A percentile compares a stretch with the other conserved stretches of the same genome.
phyloP scores from a whole-genome alignment of 2,888 invertebrate genomes.

The Ferdinandea cuprea region DNA sequence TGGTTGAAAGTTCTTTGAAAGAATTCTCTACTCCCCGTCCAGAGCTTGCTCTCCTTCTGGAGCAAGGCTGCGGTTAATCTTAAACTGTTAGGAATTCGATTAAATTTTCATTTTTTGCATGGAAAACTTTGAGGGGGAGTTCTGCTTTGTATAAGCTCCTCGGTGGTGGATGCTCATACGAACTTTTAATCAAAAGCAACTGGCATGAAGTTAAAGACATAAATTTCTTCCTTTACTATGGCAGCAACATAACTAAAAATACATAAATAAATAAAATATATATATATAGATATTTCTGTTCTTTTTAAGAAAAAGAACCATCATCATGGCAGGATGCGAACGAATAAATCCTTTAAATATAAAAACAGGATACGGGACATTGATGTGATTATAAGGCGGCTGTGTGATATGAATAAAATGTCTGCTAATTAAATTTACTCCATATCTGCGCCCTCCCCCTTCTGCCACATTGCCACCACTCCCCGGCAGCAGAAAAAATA shows the following conservation, averaged over 20 bases:
- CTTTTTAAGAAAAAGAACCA: neutral
- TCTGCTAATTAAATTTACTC: conserved; percentile 57
- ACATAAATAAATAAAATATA: conserved; percentile 1
- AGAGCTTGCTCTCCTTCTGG: neutral
- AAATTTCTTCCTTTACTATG: conserved; percentile 16
- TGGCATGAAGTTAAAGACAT: conserved; percentile 51
- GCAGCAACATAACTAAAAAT: conserved; percentile 3
- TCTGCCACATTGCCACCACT: neutral
- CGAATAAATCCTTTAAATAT: conserved; percentile 56
- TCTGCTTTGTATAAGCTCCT: too few relatives aligned
- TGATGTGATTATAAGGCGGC: conserved; percentile 63
- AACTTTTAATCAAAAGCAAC: conserved; percentile 66
- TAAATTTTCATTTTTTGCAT: conserved; percentile 45
- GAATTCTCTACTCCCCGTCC: neutral
- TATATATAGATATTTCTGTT: neutral
- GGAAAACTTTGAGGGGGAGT: conserved; percentile 4
- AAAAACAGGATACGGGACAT: conserved; percentile 60
- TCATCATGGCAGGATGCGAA: conserved; percentile 46
- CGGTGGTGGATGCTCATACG: neutral
- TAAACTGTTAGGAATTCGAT: conserved; percentile 20
- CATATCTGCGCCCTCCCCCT: neutral
- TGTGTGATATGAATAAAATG: conserved; percentile 69
- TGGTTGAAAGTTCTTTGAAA: conserved; percentile 31
- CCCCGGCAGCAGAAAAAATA: neutral
- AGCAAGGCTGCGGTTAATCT: conserved; percentile 2